phyloP scores from a whole-genome alignment of 2,888 invertebrate genomes.

The Agelastica alni region DNA sequence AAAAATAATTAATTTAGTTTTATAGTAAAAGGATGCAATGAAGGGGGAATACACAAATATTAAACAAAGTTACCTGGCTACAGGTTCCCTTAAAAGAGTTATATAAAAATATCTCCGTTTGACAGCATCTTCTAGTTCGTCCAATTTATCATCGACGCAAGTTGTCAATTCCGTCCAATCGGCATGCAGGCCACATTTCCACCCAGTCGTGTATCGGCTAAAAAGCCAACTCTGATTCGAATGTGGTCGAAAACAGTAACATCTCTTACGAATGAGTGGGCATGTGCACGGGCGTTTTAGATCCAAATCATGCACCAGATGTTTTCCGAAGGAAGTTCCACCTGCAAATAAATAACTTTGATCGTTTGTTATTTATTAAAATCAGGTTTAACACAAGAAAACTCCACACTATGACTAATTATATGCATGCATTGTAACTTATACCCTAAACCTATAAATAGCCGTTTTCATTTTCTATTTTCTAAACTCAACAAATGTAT shows the following conservation, averaged over 20 bases:
- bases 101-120: slow-evolving; percentile 88
- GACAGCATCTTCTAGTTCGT: slow-evolving; percentile 79
- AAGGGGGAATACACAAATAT: too few species aligned
- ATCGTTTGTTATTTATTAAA: slow-evolving; percentile 8
- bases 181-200: slow-evolving; percentile 97
- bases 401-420: slow-evolving; percentile 9
- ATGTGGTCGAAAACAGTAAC: slow-evolving; percentile 90
- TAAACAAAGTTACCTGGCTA: slow-evolving; percentile 63
- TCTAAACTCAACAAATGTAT: not conserved
- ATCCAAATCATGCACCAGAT: slow-evolving; percentile 93
- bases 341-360: slow-evolving; percentile 60
- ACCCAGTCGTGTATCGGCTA: slow-evolving; percentile 95
- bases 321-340: slow-evolving; percentile 95
- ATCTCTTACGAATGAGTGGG: slow-evolving; percentile 84
- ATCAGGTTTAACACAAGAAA: not conserved
- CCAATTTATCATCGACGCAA: slow-evolving; percentile 89
- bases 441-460: slow-evolving; percentile 22
- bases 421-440: too few species aligned
- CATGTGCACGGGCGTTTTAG: slow-evolving; percentile 92
- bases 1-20: too few species aligned
- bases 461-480: not conserved
- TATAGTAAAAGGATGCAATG: too few species aligned
- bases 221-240: slow-evolving; percentile 96
- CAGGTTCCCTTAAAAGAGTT: slow-evolving; percentile 91
- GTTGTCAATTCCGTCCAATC: slow-evolving; percentile 96